Evolutionary conservation across 2,797 vertebrate genomes (phyloP).

Genomic region (Xenops minutus): DNA sequence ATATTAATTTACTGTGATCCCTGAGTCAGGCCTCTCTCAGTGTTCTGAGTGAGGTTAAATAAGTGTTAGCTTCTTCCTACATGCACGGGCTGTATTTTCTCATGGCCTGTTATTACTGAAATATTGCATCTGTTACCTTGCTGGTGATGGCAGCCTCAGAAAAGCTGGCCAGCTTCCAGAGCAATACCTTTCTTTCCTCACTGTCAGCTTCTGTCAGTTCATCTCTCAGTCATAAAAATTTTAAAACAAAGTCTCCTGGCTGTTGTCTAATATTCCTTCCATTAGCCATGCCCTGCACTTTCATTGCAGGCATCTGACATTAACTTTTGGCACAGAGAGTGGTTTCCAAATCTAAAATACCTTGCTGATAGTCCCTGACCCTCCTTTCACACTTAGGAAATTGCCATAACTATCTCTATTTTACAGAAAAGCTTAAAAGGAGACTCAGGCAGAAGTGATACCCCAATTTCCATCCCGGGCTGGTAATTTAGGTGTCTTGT

Average conservation of each 20-base stretch:
- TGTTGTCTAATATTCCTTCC: constrained; percentile 24
- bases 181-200: constrained; percentile 27
- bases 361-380: neutral
- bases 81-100: neutral
- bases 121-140: neutral
- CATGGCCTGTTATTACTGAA: neutral
- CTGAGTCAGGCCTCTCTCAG: neutral
- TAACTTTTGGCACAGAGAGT: neutral
- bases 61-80: neutral
- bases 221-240: constrained; percentile 15
- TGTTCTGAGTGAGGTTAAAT: neutral
- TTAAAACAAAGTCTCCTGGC: constrained; percentile 11
- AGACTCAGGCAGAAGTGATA: neutral
- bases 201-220: constrained; percentile 38
- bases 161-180: neutral
- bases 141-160: neutral
- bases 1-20: neutral
- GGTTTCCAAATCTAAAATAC: constrained; percentile 2
- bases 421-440: constrained; percentile 26
- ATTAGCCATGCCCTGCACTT: constrained; percentile 30
- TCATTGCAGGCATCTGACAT: neutral
- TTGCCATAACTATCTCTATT: constrained; percentile 9
- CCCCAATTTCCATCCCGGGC: neutral
- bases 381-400: neutral
- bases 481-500: neutral